These are phyloP conservation scores for Momotus momota DNA, from an alignment of 2,797 vertebrate genomes.

Conservation along the genomic window DNA sequence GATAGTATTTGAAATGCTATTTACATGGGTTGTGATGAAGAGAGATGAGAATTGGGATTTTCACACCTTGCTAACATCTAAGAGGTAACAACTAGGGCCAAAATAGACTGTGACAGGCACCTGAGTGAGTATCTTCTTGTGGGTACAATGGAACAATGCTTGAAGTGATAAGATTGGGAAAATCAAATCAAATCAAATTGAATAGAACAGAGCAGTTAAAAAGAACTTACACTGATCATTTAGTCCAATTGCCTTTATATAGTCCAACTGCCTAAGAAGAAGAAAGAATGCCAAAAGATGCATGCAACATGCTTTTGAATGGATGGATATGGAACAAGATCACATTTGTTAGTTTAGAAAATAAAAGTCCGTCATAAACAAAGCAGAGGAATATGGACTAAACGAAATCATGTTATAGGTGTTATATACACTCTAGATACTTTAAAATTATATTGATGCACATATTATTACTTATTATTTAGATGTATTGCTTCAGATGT, in stretches of 20 bases:
- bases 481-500: neutral
- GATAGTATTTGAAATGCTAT: neutral
- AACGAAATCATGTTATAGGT: neutral
- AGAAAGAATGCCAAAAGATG: neutral
- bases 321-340: neutral
- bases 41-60: neutral
- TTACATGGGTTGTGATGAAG: neutral
- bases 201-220: neutral
- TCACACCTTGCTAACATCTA: neutral
- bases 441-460: neutral
- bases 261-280: neutral
- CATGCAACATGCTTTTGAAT: neutral
- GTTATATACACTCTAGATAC: neutral
- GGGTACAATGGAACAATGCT: neutral
- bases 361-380: neutral
- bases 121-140: neutral
- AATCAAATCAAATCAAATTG: neutral
- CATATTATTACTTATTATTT: neutral
- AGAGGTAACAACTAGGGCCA: neutral
- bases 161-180: neutral
- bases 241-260: neutral
- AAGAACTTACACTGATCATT: neutral
- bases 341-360: neutral
- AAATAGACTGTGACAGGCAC: neutral
- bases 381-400: neutral